These are phyloP conservation scores for Lasius fuliginosus DNA, from an alignment of 2,888 invertebrate genomes.

Conservation along the genomic window DNA sequence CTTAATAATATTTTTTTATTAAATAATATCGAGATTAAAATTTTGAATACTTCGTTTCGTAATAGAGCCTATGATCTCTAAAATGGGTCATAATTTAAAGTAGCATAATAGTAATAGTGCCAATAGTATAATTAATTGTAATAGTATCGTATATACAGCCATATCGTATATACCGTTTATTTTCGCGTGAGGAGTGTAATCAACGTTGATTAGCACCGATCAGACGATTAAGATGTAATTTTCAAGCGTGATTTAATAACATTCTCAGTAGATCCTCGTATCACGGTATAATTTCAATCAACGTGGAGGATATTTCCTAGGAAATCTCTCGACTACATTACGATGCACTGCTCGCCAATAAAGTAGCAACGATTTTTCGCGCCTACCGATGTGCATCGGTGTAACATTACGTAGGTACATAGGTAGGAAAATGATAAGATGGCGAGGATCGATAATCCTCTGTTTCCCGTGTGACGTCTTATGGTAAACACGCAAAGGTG, in stretches of 20 bases:
- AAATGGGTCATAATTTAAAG: neutral
- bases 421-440: conserved; percentile 44
- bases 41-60: neutral
- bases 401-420: conserved; percentile 33
- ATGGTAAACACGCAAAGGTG: conserved; percentile 41
- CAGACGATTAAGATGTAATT: conserved; percentile 38
- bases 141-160: conserved; percentile 1
- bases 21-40: neutral
- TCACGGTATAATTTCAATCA: conserved; percentile 36
- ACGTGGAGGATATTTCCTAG: conserved; percentile 22
- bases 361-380: conserved; percentile 43
- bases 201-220: conserved; percentile 39
- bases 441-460: conserved; percentile 49
- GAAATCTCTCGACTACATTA: conserved; percentile 38
- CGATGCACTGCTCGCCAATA: conserved; percentile 25
- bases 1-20: neutral
- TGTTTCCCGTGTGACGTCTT: conserved; percentile 49
- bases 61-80: neutral
- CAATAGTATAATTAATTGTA: conserved; percentile 24
- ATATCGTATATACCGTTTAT: neutral
- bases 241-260: conserved; percentile 33
- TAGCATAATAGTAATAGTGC: neutral
- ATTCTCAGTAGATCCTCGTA: conserved; percentile 10
- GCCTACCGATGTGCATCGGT: conserved; percentile 17
- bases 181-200: conserved; percentile 30